Evolutionary conservation across 2,888 invertebrate genomes (phyloP).

Genomic region (Ormyrus labotus): DNA sequence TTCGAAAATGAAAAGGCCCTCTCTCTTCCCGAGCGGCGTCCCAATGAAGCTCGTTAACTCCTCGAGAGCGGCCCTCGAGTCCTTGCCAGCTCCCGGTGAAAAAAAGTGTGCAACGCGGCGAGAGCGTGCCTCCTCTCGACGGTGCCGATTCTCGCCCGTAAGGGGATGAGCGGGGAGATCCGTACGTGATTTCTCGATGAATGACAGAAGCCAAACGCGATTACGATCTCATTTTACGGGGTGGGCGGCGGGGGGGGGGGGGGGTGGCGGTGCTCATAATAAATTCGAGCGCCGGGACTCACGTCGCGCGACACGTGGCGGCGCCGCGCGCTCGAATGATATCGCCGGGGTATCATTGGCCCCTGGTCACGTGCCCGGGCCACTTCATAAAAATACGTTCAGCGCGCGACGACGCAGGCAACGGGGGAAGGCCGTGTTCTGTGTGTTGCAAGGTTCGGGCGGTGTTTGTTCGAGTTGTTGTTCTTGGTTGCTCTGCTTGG

Average conservation of each 20-base stretch:
- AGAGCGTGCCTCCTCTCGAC: constrained; percentile 1
- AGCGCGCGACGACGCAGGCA: too few relatives aligned
- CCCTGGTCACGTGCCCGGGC: constrained; percentile 67
- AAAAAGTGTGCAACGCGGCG: too few relatives aligned
- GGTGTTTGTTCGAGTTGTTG: too few relatives aligned
- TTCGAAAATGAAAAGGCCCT: too few relatives aligned
- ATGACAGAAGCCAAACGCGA: constrained; percentile 68
- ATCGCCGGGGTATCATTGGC: constrained; percentile 67
- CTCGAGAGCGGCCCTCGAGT: too few relatives aligned
- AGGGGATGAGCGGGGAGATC: constrained; percentile 8
- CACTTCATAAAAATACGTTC: constrained; percentile 68
- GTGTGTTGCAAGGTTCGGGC: constrained; percentile 48
- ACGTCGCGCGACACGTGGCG: constrained; percentile 70
- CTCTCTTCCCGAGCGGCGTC: too few relatives aligned
- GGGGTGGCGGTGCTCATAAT: constrained; percentile 63
- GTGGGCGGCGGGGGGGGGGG: not conserved
- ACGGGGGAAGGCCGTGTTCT: constrained; percentile 62
- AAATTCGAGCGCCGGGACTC: constrained; percentile 65
- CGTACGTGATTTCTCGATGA: constrained; percentile 66
- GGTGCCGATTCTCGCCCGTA: not conserved
- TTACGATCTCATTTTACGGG: constrained; percentile 66
- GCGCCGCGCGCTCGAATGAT: constrained; percentile 68
- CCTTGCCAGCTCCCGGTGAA: too few relatives aligned
- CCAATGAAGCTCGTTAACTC: too few relatives aligned
- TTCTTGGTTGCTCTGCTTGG: too few relatives aligned